Percentiles rank a stretch among this genome's conserved stretches.
Conservation (phyloP, 2,888 invertebrate genomes). For the Tipula unca region DNA sequence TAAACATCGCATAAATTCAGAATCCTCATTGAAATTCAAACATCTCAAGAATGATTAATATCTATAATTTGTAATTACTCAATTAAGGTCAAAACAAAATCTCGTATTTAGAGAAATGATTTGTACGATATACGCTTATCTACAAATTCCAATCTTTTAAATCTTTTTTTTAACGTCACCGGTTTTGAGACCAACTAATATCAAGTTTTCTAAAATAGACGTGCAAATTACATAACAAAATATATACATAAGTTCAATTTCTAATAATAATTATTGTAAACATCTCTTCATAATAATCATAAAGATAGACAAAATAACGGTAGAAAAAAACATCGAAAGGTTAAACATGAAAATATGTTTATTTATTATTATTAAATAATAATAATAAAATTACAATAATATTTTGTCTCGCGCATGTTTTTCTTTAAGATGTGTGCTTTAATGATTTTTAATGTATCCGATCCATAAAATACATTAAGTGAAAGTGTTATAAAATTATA, state of each 20-base stretch:
- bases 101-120: neutral
- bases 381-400: neutral
- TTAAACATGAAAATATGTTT: neutral
- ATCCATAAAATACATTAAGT: neutral
- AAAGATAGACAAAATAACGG: neutral
- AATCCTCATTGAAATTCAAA: too few species aligned
- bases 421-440: neutral
- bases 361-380: neutral
- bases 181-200: too few species aligned
- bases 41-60: neutral
- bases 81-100: neutral
- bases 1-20: neutral
- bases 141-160: neutral
- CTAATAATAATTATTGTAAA: neutral
- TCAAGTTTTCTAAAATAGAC: neutral
- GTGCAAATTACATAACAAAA: neutral
- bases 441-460: neutral
- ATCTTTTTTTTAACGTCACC: too few species aligned
- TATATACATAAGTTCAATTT: neutral
- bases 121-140: neutral
- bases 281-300: neutral
- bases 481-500: conserved; percentile 14
- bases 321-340: neutral
- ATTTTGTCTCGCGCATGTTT: neutral
- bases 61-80: neutral